These are phyloP conservation scores for Trichogramma pretiosum DNA, from an alignment of 1,140 invertebrate species.

Conservation along the genomic window DNA sequence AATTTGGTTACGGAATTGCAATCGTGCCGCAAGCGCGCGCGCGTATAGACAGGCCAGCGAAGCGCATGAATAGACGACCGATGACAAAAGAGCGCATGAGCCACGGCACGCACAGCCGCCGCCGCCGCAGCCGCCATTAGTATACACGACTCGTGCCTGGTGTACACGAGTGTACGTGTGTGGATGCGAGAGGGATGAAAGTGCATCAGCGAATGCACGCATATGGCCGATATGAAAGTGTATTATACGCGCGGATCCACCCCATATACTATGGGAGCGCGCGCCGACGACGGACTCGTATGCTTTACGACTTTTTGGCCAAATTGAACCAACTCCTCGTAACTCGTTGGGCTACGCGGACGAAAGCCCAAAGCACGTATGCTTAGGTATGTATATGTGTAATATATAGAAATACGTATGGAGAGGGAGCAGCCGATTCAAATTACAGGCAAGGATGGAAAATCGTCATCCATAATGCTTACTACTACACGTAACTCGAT, in stretches of 20 bases:
- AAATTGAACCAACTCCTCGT: too few species aligned
- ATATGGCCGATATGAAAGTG: conserved; percentile 23
- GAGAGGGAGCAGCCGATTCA: too few species aligned
- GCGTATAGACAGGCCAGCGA: neutral
- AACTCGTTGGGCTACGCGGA: too few species aligned
- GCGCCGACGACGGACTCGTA: conserved; percentile 12
- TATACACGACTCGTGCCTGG: too few species aligned
- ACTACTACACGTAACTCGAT: too few species aligned
- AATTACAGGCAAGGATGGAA: too few species aligned
- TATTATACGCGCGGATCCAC: neutral
- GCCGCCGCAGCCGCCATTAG: conserved; percentile 11
- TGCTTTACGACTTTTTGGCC: conserved; percentile 34
- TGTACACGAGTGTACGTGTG: too few species aligned
- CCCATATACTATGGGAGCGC: conserved; percentile 5
- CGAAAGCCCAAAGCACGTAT: too few species aligned
- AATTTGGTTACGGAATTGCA: conserved; percentile 18
- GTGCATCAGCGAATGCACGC: conserved; percentile 10
- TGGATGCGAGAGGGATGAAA: too few species aligned
- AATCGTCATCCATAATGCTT: too few species aligned
- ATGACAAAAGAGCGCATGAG: conserved; percentile 8
- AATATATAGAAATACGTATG: too few species aligned
- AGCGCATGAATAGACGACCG: conserved; percentile 3
- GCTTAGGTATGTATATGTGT: too few species aligned
- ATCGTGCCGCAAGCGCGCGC: neutral
- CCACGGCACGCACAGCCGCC: neutral